Base-by-base conservation (phyloP, 2,797 vertebrate species). In the Acridotheres tristis region DNA sequence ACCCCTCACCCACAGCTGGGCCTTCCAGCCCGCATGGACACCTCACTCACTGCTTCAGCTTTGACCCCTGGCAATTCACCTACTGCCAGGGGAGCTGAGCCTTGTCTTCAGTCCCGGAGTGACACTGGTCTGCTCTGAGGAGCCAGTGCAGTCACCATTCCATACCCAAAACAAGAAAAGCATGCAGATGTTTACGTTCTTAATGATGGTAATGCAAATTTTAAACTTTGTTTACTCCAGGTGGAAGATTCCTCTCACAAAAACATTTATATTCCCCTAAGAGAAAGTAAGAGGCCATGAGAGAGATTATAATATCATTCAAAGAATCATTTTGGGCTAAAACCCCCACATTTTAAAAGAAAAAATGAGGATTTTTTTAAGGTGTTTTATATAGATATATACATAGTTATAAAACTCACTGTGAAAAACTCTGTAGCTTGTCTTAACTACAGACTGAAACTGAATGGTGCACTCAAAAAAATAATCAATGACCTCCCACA, bases 21-120 rank as follows among this genome's bases (percentile, higher is more conserved):
- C 25, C 40, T 16, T 8, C 42, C 42, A 5, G 16, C 23, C 51
- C 5, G 4, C 13, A 0, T 1, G 16, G 53, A 10, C 13, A 30
- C 4, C 1, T 7, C 66, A 17, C 10, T 11, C 7, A 3, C n/a
- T 15, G 26, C 45, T 29, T 1, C 0, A 6, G 13, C n/a, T 16
- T 9, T 1, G 38, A 4, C 20, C 32, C 47, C 80, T 17, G 48
- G 4, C 38, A 26, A 8, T 3, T 14, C 40, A 2, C 23, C 18
- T 4, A 5, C 2, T 32, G 61, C 67, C 48, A 13, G 8, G 0
- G 10, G 17, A 32, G 20, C 68, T 13, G 25, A 36, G 72, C 36
- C 43, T 6, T 3, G 16, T 11, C 26, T 3, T 45, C 40, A 4
- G 1, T 1, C 5, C 2, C 0, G 3, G 20, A 57, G n/a, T 5